Percentiles rank a stretch among this genome's conserved stretches.
phyloP scores from a whole-genome alignment of 2,888 invertebrate genomes.

The Xestia rhomboidea region DNA sequence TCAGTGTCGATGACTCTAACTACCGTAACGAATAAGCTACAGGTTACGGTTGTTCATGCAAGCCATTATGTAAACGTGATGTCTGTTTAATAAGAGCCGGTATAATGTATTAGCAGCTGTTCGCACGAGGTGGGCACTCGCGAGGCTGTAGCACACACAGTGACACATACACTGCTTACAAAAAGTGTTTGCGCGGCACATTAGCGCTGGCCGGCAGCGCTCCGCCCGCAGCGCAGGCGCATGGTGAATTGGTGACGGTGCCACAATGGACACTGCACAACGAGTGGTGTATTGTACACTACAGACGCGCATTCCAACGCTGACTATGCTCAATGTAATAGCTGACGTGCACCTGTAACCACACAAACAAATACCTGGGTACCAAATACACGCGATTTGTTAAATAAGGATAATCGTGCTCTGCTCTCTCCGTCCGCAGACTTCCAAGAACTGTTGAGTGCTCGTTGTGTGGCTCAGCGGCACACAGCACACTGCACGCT shows the following conservation, averaged over 20 bases:
- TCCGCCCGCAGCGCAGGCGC: neutral
- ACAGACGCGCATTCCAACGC: neutral
- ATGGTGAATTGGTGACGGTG: neutral
- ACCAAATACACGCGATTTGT: no score
- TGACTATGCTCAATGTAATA: slow-evolving; percentile 7
- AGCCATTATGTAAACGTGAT: neutral
- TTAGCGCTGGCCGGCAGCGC: slow-evolving; percentile 36
- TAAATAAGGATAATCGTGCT: neutral
- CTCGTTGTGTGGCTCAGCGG: neutral
- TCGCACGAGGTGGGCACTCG: neutral
- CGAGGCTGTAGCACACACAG: neutral
- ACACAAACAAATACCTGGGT: neutral
- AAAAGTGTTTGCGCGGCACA: slow-evolving; percentile 49
- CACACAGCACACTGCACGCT: neutral
- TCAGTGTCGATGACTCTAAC: slow-evolving; percentile 44
- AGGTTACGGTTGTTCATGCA: neutral
- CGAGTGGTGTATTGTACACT: neutral
- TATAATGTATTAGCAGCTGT: slow-evolving; percentile 22
- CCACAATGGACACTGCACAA: neutral
- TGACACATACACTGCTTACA: neutral
- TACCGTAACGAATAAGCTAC: slow-evolving; percentile 7
- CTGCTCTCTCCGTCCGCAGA: neutral
- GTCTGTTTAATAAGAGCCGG: neutral
- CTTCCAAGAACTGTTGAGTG: neutral
- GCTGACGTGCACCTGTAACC: neutral